phyloP scores from a whole-genome alignment of 2,113 vertebrate genomes.

The Orthonyx spaldingii region DNA sequence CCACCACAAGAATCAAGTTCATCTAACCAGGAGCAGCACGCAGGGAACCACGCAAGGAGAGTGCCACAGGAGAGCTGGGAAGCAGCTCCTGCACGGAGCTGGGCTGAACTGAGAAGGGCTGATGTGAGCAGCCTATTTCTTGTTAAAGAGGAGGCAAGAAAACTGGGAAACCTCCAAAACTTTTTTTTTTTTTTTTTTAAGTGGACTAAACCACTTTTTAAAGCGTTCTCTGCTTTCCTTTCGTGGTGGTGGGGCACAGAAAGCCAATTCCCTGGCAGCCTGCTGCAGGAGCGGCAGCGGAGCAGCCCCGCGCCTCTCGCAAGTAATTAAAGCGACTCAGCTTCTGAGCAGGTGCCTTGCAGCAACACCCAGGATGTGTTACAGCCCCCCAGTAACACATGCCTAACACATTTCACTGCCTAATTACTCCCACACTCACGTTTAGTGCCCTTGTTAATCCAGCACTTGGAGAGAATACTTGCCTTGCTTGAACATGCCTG shows the following conservation, averaged over 20 bases:
- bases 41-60: not conserved
- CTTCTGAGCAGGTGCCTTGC: slow-evolving; percentile 18
- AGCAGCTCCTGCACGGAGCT: not conserved
- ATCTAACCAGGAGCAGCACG: not conserved
- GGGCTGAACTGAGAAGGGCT: not conserved
- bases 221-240: not conserved
- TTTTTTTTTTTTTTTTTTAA: not conserved
- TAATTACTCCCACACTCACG: slow-evolving; percentile 54
- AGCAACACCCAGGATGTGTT: not conserved
- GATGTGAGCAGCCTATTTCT: not conserved
- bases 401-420: slow-evolving; percentile 33
- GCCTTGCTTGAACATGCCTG: slow-evolving; percentile 22
- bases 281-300: not conserved
- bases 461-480: slow-evolving; percentile 36
- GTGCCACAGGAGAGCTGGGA: fast-evolving
- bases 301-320: not conserved
- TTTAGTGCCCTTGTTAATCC: slow-evolving; percentile 63
- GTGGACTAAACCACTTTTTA: not conserved
- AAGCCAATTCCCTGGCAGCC: not conserved
- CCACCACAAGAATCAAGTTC: not conserved
- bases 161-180: not conserved
- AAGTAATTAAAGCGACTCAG: not conserved
- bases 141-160: not conserved
- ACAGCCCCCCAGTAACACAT: slow-evolving; percentile 16
- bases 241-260: not conserved